Percentiles rank a stretch among this genome's conserved stretches.
Evolutionary conservation across 2,888 invertebrate genomes (phyloP).

Genomic region (Lochmaea capreae): DNA sequence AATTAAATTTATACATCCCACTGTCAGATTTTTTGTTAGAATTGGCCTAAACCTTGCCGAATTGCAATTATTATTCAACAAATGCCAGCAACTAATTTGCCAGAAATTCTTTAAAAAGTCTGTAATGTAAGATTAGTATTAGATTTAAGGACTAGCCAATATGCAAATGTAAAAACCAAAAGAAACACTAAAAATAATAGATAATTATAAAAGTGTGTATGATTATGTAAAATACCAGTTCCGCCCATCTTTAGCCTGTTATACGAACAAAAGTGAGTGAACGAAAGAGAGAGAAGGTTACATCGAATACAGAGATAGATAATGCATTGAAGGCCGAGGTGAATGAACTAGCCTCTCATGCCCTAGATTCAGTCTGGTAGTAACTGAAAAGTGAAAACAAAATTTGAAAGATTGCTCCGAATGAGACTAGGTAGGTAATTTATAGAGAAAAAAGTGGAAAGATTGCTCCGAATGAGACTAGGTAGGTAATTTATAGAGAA

Average conservation of each 20-base stretch:
- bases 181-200: no score
- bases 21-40: no score
- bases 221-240: constrained; percentile 16
- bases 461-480: constrained; percentile 40
- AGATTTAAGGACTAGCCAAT: no score
- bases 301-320: constrained; percentile 52
- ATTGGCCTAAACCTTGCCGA: no score
- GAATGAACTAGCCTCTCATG: constrained; percentile 70
- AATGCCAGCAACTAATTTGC: no score
- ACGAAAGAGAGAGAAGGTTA: constrained; percentile 52
- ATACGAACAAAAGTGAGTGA: constrained; percentile 60
- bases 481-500: constrained; percentile 24
- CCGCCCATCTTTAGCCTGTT: constrained; percentile 46
- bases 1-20: no score
- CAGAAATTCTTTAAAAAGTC: no score
- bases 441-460: neutral
- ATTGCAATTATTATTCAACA: no score
- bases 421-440: constrained; percentile 46
- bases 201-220: neutral
- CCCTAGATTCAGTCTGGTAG: constrained; percentile 43
- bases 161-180: no score
- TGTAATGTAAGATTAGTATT: no score
- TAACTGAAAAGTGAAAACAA: constrained; percentile 54
- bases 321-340: constrained; percentile 70
- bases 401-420: constrained; percentile 20